Base-by-base conservation (phyloP, 2,797 vertebrate species). In the Coregonus sp. region DNA sequence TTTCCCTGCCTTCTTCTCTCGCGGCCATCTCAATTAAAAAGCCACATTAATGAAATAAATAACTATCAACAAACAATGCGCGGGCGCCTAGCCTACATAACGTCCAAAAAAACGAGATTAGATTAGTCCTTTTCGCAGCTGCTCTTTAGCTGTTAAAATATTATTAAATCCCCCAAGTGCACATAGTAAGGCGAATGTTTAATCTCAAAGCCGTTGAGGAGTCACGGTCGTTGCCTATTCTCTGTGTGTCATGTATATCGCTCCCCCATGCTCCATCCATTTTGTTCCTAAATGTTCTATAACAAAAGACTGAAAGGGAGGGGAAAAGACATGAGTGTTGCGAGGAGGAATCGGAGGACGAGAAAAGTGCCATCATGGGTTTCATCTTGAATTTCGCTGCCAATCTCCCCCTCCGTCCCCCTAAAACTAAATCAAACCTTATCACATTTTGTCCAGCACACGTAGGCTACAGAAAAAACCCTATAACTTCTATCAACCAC, bases 21-120 rank as follows among this genome's bases (percentile, higher is more conserved):
- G 94, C 93, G 93, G 94, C 94, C 94, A 94, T 94, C 93, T 94
- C 94, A 94, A 94, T 94, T 94, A 93, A 92, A 92, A 84, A 78
- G 84, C 87, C 91, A 89, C 91, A 89, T 93, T 93, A 94, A 93
- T 94, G 90, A 93, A 94, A 94, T 92, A 93, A 93, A 94, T 93
- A 94, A 94, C 79, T 89, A 79, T 84, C 89, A 89, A 91, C 91
- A 93, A 93, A 93, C 92, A 93, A 93, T 87, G 88, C 89, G 81
- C 74, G 65, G 52, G 56, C 66, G 77, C 75, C 73, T 81, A 82
- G 59, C 20, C n/a, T 59, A 25, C 59, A 63, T 75, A 88, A 65
- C 73, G 16, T 68, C 77, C 78, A 52, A 73, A 81, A 85, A 81
- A 85, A 86, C 18, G 73, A 83, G 84, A 88, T 88, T 78, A 79